These are phyloP conservation scores for Lasioglossum villosulum DNA, from an alignment of 2,888 invertebrate species.

Conservation along the genomic window DNA sequence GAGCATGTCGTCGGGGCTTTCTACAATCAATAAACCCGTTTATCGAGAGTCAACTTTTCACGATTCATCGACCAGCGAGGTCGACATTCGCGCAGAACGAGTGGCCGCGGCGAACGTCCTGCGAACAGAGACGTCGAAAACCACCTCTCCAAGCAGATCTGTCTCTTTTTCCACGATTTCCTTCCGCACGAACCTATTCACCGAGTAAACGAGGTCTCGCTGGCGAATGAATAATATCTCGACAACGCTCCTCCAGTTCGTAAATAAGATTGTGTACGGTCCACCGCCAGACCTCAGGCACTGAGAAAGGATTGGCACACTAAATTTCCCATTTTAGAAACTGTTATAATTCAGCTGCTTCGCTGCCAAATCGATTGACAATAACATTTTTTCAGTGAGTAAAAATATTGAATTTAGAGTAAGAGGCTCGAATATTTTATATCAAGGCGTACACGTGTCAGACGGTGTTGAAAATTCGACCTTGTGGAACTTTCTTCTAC, in stretches of 20 bases:
- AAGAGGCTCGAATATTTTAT: background rate
- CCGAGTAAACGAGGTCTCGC: background rate
- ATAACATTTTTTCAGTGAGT: background rate
- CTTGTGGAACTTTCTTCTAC: background rate
- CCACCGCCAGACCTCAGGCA: background rate
- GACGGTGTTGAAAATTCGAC: background rate
- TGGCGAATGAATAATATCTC: background rate
- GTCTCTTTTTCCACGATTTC: constrained; percentile 1
- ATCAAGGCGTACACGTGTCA: background rate
- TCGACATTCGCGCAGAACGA: constrained; percentile 25
- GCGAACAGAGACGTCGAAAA: constrained; percentile 1
- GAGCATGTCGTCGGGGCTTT: constrained; percentile 63
- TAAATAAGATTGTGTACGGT: background rate
- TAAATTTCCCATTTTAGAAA: constrained; percentile 1
- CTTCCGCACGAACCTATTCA: background rate
- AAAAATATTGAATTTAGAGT: background rate
- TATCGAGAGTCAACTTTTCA: constrained; percentile 56
- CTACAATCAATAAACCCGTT: constrained; percentile 74
- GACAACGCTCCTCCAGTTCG: background rate
- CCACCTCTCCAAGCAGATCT: background rate
- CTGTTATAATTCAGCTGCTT: background rate
- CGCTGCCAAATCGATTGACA: background rate
- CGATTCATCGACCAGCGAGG: constrained; percentile 46
- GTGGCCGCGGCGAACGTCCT: constrained; percentile 52
- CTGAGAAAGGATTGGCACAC: background rate